Evolutionary conservation across 2,113 vertebrate species (phyloP), one percentile per base, ranked within the genome.

Genomic region (Tragelaphus scriptus): DNA sequence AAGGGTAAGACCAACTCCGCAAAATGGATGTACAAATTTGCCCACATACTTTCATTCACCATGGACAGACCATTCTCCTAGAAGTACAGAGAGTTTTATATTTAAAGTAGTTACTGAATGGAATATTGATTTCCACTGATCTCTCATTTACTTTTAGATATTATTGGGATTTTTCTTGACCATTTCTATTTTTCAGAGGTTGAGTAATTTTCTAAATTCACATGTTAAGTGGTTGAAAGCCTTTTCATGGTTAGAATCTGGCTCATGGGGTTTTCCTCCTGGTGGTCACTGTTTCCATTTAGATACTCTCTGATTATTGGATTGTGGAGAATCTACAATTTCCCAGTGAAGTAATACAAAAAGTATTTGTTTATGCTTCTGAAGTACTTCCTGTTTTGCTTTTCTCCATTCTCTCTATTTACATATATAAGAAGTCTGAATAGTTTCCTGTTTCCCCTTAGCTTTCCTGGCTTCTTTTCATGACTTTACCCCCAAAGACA

Each of bases 241-340:
- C 49, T 15, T 65, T n/a, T 26, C 17, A 21, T 11, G 19, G 25
- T 49, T 26, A 80, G 51, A 92, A 63, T 77, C 44, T 47, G 56
- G 81, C 26, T 79, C 87, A 51, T 26, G 36, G 28, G 59, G 92
- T 97, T 75, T 32, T 68, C 56, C 68, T 85, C 58, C 81, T 65
- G 23, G 21, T n/a, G 44, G 68, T 94, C 77, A 88, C 91, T 94
- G 44, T 97, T 97, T 93, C 77, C 65, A 82, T n/a, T 94, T 94
- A 80, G 53, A 53, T 87, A 49, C 40, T 92, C 61, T 94, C 81
- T 59, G 15, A 75, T 19, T 77, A 55, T 17, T 71, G 80, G 47
- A 49, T 44, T 88, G 32, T 65, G 81, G 15, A 92, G 25, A 95
- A 59, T 55, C 51, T 63, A 61, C 13, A 51, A 15, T 59, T 95